A percentile compares a stretch with the other conserved stretches of the same genome.
Evolutionary conservation across 2,797 vertebrate genomes (phyloP).

Genomic region (Antrozous pallidus): DNA sequence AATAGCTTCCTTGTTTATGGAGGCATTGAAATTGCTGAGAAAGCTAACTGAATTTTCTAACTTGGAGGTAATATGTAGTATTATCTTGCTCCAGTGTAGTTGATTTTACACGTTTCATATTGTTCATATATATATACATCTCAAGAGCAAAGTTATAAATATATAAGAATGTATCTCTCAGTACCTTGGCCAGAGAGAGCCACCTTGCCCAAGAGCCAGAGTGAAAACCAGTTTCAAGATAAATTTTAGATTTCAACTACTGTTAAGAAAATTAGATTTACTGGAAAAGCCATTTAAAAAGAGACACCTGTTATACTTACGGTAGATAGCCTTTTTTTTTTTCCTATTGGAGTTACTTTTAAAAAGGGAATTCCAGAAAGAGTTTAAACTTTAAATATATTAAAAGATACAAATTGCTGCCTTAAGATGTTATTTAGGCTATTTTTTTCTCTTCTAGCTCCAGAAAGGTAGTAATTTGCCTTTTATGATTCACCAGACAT

Average conservation of each 20-base stretch:
- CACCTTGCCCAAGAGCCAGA: constrained; percentile 16
- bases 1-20: constrained; percentile 6
- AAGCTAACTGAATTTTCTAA: constrained; percentile 10
- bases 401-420: constrained; percentile 46
- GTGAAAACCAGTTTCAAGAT: constrained; percentile 45
- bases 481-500: neutral
- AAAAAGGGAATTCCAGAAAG: constrained; percentile 49
- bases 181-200: neutral
- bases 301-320: neutral
- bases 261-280: constrained; percentile 34
- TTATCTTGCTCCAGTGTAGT: neutral
- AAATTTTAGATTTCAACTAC: constrained; percentile 16
- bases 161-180: neutral
- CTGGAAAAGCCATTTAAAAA: constrained; percentile 19
- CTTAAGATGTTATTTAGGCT: constrained; percentile 43
- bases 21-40: constrained; percentile 32
- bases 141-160: constrained; percentile 59
- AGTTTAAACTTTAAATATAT: constrained; percentile 37
- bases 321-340: neutral
- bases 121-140: constrained; percentile 30
- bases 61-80: constrained; percentile 25
- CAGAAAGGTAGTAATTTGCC: neutral
- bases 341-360: neutral
- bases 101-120: constrained; percentile 48
- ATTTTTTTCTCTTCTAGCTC: neutral